phyloP scores from a whole-genome alignment of 2,797 vertebrate species.

The Sphenopsis melanotis region DNA sequence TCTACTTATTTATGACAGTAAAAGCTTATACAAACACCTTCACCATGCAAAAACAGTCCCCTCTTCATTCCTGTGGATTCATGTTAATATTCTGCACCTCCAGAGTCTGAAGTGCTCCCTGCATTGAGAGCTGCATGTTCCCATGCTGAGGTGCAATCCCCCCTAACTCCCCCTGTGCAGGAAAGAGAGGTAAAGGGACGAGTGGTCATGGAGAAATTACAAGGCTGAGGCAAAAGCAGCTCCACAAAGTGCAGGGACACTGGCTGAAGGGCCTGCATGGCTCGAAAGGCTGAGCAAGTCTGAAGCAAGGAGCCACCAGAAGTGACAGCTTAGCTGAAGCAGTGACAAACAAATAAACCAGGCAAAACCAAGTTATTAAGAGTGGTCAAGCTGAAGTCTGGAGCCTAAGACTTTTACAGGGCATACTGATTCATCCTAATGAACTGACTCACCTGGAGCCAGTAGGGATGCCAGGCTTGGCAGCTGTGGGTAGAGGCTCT shows the following conservation, averaged over 20 bases:
- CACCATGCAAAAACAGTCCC: not conserved
- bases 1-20: not conserved
- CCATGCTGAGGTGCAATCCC: not conserved
- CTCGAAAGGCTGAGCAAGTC: not conserved
- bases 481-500: not conserved
- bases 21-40: not conserved
- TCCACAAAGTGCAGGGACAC: fast-evolving
- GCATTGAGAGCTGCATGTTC: not conserved
- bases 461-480: not conserved
- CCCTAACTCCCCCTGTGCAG: not conserved
- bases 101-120: not conserved
- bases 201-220: not conserved
- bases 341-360: not conserved
- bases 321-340: not conserved
- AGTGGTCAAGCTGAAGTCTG: not conserved
- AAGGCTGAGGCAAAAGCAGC: not conserved
- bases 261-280: fast-evolving
- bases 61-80: not conserved
- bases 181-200: not conserved
- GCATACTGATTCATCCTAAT: not conserved
- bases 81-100: not conserved
- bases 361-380: not conserved
- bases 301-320: not conserved
- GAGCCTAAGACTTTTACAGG: not conserved
- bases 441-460: not conserved